phyloP scores from a whole-genome alignment of 2,888 invertebrate genomes.

The Lasioglossum malachurum region DNA sequence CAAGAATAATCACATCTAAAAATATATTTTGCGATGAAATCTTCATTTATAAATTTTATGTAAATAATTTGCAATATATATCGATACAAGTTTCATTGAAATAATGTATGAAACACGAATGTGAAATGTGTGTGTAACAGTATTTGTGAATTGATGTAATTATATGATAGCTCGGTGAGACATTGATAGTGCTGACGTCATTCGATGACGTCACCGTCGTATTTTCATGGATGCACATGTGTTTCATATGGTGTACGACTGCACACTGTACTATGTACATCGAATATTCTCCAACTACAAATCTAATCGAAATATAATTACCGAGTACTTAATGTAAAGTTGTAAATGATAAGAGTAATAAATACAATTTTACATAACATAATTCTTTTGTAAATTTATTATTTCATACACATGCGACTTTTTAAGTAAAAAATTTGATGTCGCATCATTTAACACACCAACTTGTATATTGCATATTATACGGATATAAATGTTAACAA shows the following conservation, averaged over 20 bases:
- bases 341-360: not conserved
- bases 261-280: not conserved
- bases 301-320: not conserved
- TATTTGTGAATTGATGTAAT: not conserved
- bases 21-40: not conserved
- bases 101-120: not conserved
- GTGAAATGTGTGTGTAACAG: not conserved
- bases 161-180: slow-evolving; percentile 18
- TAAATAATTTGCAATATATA: not conserved
- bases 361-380: not conserved
- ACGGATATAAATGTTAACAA: not conserved
- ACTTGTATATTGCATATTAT: not conserved
- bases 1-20: not conserved
- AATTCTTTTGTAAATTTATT: too few relatives aligned
- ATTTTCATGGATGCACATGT: slow-evolving; percentile 43
- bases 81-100: not conserved
- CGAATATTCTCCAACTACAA: not conserved
- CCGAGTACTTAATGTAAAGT: not conserved
- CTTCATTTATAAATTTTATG: not conserved
- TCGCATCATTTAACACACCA: not conserved
- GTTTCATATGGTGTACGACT: slow-evolving; percentile 13
- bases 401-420: not conserved
- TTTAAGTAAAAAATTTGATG: too few relatives aligned
- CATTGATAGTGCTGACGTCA: slow-evolving; percentile 49
- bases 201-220: slow-evolving; percentile 55